phyloP scores from a whole-genome alignment of 1,140 invertebrate genomes.

The Parasteatoda tepidariorum region DNA sequence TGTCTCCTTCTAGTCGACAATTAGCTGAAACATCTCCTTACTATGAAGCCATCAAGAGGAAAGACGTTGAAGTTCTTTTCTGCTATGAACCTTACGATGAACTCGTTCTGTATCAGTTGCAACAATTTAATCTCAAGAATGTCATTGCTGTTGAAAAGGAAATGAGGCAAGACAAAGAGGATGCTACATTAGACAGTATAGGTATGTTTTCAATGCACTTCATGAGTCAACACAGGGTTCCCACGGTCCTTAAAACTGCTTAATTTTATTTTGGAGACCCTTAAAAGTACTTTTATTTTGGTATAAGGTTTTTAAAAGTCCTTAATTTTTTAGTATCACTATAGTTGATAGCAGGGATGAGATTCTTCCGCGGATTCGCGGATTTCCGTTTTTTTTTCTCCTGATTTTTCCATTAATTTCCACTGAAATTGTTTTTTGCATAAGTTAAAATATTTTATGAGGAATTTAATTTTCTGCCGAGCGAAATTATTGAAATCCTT shows the following conservation, averaged over 20 bases:
- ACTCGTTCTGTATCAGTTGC: conserved; percentile 89
- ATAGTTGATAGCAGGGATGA: too few species aligned
- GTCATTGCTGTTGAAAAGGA: conserved; percentile 95
- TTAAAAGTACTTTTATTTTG: background rate
- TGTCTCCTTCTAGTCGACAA: conserved; percentile 76
- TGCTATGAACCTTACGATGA: conserved; percentile 97
- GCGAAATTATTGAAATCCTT: too few species aligned
- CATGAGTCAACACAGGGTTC: too few species aligned
- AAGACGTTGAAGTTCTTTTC: conserved; percentile 92
- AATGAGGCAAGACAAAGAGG: conserved; percentile 80
- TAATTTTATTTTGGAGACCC: background rate
- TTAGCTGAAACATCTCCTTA: conserved; percentile 95
- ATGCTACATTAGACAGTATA: conserved; percentile 71
- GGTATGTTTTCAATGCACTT: conserved; percentile 61
- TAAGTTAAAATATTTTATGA: too few species aligned
- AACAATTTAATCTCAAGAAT: conserved; percentile 82
- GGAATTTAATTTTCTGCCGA: too few species aligned
- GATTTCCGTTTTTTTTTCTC: too few species aligned
- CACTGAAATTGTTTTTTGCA: too few species aligned
- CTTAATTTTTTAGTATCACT: too few species aligned
- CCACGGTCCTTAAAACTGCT: too few species aligned
- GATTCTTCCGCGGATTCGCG: too few species aligned
- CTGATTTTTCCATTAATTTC: too few species aligned
- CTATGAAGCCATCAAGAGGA: conserved; percentile 86
- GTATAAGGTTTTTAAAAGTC: background rate